A percentile compares a stretch with the other conserved stretches of the same genome.
Conservation (phyloP, 2,888 invertebrate species). For the Idaea aversata region DNA sequence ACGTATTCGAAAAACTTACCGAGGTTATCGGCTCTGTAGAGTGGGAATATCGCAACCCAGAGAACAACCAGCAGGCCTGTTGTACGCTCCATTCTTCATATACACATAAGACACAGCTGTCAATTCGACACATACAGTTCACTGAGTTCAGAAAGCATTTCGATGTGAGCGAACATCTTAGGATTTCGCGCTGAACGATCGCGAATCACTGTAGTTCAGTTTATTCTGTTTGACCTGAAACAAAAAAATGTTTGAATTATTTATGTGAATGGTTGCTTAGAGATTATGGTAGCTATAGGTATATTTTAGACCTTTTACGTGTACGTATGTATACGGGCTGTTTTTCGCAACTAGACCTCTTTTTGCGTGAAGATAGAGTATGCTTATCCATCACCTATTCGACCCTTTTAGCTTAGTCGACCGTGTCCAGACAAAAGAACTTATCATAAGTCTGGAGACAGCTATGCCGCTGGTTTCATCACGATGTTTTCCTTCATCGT, state of each 20-base stretch:
- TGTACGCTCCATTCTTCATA: conserved; percentile 51
- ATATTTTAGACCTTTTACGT: background rate
- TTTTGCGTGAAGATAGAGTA: no score
- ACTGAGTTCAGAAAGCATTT: conserved; percentile 19
- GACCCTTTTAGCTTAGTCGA: no score
- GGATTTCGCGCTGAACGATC: conserved; percentile 9
- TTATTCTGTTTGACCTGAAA: conserved; percentile 17
- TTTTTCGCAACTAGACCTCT: no score
- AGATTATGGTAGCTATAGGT: background rate
- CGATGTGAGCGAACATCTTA: conserved; percentile 25
- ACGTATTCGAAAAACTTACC: conserved; percentile 47
- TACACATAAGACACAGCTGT: conserved; percentile 24
- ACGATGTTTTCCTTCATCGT: no score
- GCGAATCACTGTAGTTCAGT: conserved; percentile 5
- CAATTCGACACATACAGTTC: conserved; percentile 32
- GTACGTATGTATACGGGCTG: no score
- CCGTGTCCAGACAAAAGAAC: no score
- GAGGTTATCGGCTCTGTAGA: conserved; percentile 70
- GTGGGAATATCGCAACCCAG: conserved; percentile 66
- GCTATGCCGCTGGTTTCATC: no score
- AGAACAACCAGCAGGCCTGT: conserved; percentile 58
- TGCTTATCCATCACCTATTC: no score
- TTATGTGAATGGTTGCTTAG: background rate
- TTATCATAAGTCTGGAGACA: no score
- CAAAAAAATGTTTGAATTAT: conserved; percentile 6